Evolutionary conservation across 2,888 invertebrate genomes (phyloP).

Genomic region (Orchesella flavescens): DNA sequence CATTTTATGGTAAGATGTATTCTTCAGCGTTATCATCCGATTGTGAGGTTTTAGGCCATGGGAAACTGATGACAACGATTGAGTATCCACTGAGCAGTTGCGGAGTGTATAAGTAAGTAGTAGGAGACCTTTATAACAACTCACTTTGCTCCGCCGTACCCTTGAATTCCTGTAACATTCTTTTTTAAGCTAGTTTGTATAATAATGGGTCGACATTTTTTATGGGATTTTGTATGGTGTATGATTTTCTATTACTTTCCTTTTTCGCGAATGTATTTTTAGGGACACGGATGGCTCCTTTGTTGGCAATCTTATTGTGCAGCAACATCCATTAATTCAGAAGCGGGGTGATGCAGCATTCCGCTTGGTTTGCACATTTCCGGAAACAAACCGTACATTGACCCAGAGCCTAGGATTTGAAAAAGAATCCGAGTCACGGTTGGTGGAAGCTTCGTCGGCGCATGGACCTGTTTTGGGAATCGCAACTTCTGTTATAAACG

Average conservation of each 20-base stretch:
- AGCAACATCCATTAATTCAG: slow-evolving; percentile 72
- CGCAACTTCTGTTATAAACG: slow-evolving; percentile 70
- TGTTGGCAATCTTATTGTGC: slow-evolving; percentile 70
- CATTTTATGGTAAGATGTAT: slow-evolving; percentile 71
- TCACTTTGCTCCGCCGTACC: background rate
- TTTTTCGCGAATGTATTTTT: too few species aligned
- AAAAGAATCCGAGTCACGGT: slow-evolving; percentile 69
- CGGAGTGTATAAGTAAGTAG: slow-evolving; percentile 68
- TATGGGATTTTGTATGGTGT: background rate
- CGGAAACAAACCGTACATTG: slow-evolving; percentile 70
- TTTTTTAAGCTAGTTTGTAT: too few species aligned
- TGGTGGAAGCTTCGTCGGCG: slow-evolving; percentile 64
- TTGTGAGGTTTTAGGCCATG: slow-evolving; percentile 71
- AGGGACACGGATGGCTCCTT: slow-evolving; percentile 70
- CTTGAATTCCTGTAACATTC: too few species aligned
- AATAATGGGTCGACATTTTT: background rate
- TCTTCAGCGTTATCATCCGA: slow-evolving; percentile 66
- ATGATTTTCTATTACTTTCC: background rate
- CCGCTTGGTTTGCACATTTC: slow-evolving; percentile 70
- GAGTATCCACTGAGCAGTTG: slow-evolving; percentile 69
- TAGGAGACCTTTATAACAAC: background rate
- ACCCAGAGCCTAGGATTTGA: slow-evolving; percentile 70
- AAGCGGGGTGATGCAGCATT: slow-evolving; percentile 71
- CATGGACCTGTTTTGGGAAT: slow-evolving; percentile 70
- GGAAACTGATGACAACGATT: slow-evolving; percentile 68